Base-by-base conservation (phyloP, 2,797 vertebrate genomes). In the Sebastes oblongus region DNA sequence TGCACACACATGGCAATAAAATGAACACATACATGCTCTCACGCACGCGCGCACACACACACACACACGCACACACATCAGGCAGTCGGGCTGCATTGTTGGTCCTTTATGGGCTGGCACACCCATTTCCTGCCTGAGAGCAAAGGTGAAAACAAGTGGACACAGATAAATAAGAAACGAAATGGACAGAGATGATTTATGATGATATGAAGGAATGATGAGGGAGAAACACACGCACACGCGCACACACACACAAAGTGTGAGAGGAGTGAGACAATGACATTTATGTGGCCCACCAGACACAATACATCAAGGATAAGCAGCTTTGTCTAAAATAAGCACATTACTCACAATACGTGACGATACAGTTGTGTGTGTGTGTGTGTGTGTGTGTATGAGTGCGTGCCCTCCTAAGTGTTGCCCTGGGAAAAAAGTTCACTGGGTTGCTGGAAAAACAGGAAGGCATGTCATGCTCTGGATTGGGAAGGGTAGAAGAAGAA, bases 371-470 rank as follows among this genome's bases (percentile, higher is more conserved):
- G 68, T 50, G n/a, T 66, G 25, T 62, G 39, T 74, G 61, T 72
- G 80, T 84, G 73, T 82, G 55, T 79, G 67, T 73, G 84, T 30
- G 29, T 75, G 59, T 73, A 61, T 62, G 86, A 22, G 74, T 34
- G 56, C 50, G 58, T 74, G 59, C 61, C 72, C 71, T 67, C 65
- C 54, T 52, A 86, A 88, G 84, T 86, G 88, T 90, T 88, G 91
- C 77, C 79, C 77, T 90, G 93, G 92, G 90, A 93, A 87, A 92
- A 77, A 88, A 86, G 91, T 94, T 94, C 92, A 93, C 79, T 82
- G 90, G 90, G 93, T 92, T 91, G 87, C 76, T 89, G 92, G 90
- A 94, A 94, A 95, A 94, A 95, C 95, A 94, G 93, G 94, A 94
- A 95, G 91, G 86, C 81, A 82, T 88, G 88, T 86, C 85, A 91